Percentiles rank a stretch among this genome's conserved stretches.
phyloP scores from a whole-genome alignment of 37 sponge, comb jelly and placozoan genomes.

The Aphrocallistes beatrix region DNA sequence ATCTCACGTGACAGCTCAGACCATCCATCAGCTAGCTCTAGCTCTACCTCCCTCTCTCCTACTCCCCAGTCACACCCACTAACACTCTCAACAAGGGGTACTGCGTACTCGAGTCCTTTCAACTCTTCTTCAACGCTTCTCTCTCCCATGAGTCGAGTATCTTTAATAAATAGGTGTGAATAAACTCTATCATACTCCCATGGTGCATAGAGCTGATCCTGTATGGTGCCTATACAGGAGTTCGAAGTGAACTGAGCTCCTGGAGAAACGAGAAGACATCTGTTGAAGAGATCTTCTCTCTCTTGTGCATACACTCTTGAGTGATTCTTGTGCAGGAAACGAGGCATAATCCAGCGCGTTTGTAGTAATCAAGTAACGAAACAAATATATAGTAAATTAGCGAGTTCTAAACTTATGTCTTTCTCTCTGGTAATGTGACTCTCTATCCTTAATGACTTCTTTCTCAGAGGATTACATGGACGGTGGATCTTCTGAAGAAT shows the following conservation, averaged over 20 bases:
- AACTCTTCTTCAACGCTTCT: not conserved
- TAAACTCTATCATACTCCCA: not conserved
- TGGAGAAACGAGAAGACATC: constrained; percentile 4
- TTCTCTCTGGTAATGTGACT: too few relatives aligned
- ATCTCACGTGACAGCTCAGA: not conserved
- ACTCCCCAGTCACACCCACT: not conserved
- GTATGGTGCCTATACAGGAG: not conserved
- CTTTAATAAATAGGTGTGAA: not conserved
- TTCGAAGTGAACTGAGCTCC: not conserved
- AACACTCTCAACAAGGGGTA: not conserved
- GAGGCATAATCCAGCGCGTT: constrained; percentile 8
- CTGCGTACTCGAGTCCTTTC: not conserved
- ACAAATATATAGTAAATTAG: too few relatives aligned
- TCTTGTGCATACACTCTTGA: not conserved
- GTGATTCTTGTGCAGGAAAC: not conserved
- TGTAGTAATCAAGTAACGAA: too few relatives aligned
- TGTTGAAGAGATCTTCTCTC: not conserved
- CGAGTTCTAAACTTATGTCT: too few relatives aligned
- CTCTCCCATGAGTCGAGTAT: not conserved
- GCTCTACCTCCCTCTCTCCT: not conserved
- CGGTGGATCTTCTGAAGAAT: constrained; percentile 9
- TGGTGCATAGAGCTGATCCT: not conserved
- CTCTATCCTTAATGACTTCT: not conserved
- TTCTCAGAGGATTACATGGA: constrained; percentile 3
- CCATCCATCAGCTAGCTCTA: not conserved